These are phyloP conservation scores for Paedocypris sp. DNA, from an alignment of 2,113 vertebrate genomes.

Conservation along the genomic window DNA sequence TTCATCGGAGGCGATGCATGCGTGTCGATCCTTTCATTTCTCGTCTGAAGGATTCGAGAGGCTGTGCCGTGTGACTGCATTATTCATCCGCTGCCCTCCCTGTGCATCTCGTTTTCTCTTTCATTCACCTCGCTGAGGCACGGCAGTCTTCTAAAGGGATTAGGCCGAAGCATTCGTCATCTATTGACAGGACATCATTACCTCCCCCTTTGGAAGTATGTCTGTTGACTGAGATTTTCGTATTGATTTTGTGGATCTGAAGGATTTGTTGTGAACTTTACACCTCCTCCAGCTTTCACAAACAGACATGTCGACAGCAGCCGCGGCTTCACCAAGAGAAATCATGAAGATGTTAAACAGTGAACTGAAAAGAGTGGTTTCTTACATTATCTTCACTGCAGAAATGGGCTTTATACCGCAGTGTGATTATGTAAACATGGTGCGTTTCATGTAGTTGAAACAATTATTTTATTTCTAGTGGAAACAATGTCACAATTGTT, in stretches of 20 bases:
- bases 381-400: too few relatives aligned
- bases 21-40: background rate
- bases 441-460: too few relatives aligned
- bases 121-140: background rate
- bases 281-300: background rate
- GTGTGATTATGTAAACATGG: too few relatives aligned
- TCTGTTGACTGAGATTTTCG: too few relatives aligned
- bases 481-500: too few relatives aligned
- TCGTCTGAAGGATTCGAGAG: background rate
- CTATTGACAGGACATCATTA: constrained; percentile 9
- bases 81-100: background rate
- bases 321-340: too few relatives aligned
- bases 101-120: background rate
- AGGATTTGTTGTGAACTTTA: too few relatives aligned
- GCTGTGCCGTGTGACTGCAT: background rate
- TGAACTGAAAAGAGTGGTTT: too few relatives aligned
- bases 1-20: background rate
- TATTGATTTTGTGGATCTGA: too few relatives aligned
- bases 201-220: background rate
- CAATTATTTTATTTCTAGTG: too few relatives aligned
- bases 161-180: background rate
- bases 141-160: background rate
- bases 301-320: background rate
- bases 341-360: too few relatives aligned
- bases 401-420: too few relatives aligned